These are phyloP conservation scores for Malaclemys terrapin DNA, from an alignment of 2,113 vertebrate genomes.

Conservation along the genomic window DNA sequence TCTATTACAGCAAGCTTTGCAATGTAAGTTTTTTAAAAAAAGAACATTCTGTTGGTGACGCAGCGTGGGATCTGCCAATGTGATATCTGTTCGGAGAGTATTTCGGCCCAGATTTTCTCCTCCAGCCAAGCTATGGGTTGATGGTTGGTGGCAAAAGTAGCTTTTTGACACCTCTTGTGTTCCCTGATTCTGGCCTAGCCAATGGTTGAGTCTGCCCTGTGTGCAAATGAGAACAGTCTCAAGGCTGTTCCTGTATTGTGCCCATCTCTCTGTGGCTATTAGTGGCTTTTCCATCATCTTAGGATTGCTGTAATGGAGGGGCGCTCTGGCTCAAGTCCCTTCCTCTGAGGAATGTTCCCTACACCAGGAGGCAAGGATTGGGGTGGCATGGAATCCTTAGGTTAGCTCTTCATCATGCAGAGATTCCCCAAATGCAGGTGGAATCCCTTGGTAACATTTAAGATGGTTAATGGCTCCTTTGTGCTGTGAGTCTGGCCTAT, in stretches of 20 bases:
- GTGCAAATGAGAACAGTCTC: background rate
- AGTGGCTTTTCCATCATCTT: background rate
- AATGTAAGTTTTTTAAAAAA: background rate
- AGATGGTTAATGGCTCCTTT: fast-evolving
- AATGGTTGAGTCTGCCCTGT: background rate
- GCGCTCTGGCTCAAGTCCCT: background rate
- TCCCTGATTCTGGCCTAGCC: background rate
- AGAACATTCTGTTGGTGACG: fast-evolving
- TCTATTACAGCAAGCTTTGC: background rate
- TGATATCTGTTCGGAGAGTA: too few species aligned
- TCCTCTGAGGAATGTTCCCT: background rate
- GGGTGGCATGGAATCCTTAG: background rate
- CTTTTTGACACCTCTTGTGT: background rate
- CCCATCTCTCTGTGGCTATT: background rate
- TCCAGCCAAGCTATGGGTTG: background rate
- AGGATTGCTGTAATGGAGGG: background rate
- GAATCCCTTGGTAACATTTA: fast-evolving
- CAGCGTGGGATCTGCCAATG: background rate
- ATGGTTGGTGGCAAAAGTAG: background rate
- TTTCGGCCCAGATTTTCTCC: background rate
- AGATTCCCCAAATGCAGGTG: background rate
- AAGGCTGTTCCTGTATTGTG: background rate
- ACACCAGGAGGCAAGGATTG: background rate
- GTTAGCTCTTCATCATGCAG: background rate
- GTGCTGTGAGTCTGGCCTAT: background rate